Conservation (phyloP, 2,888 invertebrate species). For the Orthosia gothica region DNA sequence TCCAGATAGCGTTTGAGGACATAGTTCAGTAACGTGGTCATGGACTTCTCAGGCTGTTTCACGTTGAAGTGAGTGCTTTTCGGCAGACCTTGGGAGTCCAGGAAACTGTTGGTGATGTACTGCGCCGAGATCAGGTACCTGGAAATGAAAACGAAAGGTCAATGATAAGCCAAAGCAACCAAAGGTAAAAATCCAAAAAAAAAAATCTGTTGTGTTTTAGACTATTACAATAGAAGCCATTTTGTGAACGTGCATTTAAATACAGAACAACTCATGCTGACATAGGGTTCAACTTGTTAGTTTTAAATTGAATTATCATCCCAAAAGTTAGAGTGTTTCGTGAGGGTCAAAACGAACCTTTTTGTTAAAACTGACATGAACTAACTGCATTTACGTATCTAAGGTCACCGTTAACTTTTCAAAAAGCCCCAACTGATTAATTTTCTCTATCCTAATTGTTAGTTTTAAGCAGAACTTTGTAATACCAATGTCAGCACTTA, state of each 20-base stretch:
- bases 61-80: slow-evolving; percentile 94
- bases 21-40: slow-evolving; percentile 93
- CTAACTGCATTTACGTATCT: slow-evolving; percentile 12
- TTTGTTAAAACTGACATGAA: slow-evolving; percentile 21
- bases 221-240: neutral
- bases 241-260: neutral
- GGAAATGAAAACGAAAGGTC: slow-evolving; percentile 47
- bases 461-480: slow-evolving; percentile 14
- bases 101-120: slow-evolving; percentile 94
- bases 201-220: no score
- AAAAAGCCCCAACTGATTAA: slow-evolving; percentile 2
- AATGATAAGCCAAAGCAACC: no score
- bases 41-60: slow-evolving; percentile 93
- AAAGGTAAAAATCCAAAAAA: no score
- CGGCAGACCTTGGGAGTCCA: slow-evolving; percentile 95
- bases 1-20: slow-evolving; percentile 93
- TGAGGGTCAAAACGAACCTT: slow-evolving; percentile 23
- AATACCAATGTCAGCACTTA: slow-evolving; percentile 1
- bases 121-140: slow-evolving; percentile 94
- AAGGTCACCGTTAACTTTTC: slow-evolving; percentile 10
- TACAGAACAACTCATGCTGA: slow-evolving; percentile 8
- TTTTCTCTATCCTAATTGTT: slow-evolving; percentile 1
- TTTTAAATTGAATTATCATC: slow-evolving; percentile 36
- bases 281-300: slow-evolving; percentile 11
- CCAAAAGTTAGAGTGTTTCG: slow-evolving; percentile 33